Evolutionary conservation across 2,888 invertebrate species (phyloP).

Genomic region (Pyralis farinalis): DNA sequence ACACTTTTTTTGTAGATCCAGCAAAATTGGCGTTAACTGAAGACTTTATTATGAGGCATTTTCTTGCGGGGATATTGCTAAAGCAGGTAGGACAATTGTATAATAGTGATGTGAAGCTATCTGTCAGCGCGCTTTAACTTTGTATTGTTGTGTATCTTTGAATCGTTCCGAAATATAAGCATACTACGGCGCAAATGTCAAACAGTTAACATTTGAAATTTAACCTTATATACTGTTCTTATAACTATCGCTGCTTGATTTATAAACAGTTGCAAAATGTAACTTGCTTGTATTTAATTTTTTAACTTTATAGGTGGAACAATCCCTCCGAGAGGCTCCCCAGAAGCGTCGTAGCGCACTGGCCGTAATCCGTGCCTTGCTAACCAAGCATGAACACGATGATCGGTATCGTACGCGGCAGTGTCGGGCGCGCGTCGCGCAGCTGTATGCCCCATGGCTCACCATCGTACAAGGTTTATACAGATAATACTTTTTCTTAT

Average conservation of each 20-base stretch:
- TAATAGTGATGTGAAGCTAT: no score
- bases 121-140: no score
- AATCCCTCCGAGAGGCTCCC: constrained; percentile 91
- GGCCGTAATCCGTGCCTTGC: constrained; percentile 88
- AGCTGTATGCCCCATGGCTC: constrained; percentile 95
- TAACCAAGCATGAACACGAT: constrained; percentile 97
- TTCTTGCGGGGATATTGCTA: constrained; percentile 92
- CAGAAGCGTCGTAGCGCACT: constrained; percentile 92
- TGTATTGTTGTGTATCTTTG: no score
- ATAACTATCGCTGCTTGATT: no score
- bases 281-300: no score
- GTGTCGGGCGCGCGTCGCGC: constrained; percentile 91
- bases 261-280: no score
- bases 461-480: constrained; percentile 83
- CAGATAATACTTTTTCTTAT: no score
- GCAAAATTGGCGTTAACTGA: constrained; percentile 83
- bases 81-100: constrained; percentile 85
- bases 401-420: constrained; percentile 92
- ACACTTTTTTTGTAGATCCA: constrained; percentile 59
- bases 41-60: constrained; percentile 95
- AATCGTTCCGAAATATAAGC: no score
- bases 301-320: constrained; percentile 82
- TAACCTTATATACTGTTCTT: no score
- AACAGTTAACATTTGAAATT: no score
- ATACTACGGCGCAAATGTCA: no score